A percentile compares a stretch with the other conserved stretches of the same genome.
These are phyloP conservation scores for Synergus itoensis DNA, from an alignment of 2,888 invertebrate species.

Conservation along the genomic window DNA sequence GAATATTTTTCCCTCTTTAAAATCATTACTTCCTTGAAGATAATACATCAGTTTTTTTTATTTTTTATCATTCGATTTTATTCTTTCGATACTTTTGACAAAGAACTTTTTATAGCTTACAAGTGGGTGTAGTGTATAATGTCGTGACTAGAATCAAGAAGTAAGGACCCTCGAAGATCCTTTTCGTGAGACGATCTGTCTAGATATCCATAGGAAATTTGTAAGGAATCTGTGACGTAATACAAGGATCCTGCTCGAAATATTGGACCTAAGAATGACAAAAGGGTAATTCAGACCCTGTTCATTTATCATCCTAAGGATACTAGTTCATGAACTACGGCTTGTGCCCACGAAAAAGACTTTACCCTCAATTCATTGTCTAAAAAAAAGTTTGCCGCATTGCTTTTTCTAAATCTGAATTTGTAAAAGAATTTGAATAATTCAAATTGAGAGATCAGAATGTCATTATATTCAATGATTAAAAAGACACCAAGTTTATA, in stretches of 20 bases:
- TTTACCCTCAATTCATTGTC: neutral
- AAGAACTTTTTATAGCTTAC: neutral
- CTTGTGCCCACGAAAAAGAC: neutral
- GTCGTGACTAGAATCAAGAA: conserved; percentile 1
- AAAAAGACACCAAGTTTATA: too few relatives aligned
- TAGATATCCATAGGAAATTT: neutral
- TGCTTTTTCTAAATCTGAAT: neutral
- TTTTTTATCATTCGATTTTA: neutral
- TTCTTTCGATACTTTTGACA: neutral
- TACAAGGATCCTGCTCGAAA: neutral
- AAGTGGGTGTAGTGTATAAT: neutral
- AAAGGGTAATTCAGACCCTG: neutral
- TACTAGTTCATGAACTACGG: neutral
- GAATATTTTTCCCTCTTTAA: neutral
- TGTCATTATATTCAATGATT: neutral
- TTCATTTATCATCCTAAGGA: neutral
- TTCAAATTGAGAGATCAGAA: too few relatives aligned
- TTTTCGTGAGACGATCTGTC: conserved; percentile 5
- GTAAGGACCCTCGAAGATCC: neutral
- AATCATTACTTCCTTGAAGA: neutral
- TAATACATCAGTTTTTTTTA: neutral
- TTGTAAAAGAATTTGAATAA: too few relatives aligned
- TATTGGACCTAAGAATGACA: neutral
- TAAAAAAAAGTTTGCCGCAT: neutral
- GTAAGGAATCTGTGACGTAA: neutral